Conservation (phyloP, 1,140 invertebrate species). For the Papilio aristodemus region DNA sequence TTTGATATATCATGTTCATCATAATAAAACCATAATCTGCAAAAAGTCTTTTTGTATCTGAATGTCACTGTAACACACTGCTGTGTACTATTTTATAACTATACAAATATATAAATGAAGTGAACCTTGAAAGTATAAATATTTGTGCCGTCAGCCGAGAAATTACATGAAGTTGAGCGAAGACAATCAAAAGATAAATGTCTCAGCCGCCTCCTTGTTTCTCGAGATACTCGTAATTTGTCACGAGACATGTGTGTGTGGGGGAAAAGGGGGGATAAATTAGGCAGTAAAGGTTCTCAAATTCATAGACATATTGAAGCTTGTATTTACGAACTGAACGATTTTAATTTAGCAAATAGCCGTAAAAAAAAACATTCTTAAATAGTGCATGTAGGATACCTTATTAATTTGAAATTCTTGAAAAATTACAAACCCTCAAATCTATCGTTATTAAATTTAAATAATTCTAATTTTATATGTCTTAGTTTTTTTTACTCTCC, state of each 20-base stretch:
- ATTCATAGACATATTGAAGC: neutral
- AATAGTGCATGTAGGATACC: too few species aligned
- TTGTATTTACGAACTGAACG: neutral
- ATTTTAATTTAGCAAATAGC: neutral
- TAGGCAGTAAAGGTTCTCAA: neutral
- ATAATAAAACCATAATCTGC: too few species aligned
- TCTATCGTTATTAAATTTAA: too few species aligned
- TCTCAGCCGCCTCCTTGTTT: slow-evolving; percentile 1
- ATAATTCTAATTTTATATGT: too few species aligned
- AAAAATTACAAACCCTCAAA: too few species aligned
- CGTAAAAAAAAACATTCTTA: neutral
- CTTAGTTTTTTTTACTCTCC: too few species aligned
- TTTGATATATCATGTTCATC: too few species aligned
- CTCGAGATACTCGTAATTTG: slow-evolving; percentile 3
- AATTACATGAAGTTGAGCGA: slow-evolving; percentile 9
- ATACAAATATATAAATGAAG: neutral
- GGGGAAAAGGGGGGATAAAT: neutral
- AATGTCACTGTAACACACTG: too few species aligned
- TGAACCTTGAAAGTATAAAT: slow-evolving; percentile 1
- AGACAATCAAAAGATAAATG: slow-evolving; percentile 22
- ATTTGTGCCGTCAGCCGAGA: slow-evolving; percentile 8
- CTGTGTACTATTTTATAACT: too few species aligned
- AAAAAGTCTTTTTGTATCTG: too few species aligned
- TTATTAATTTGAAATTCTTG: too few species aligned
- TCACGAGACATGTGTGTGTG: neutral